A percentile compares a stretch with the other conserved stretches of the same genome.
Evolutionary conservation across 1,140 invertebrate species (phyloP).

Genomic region (Nomia melanderi): DNA sequence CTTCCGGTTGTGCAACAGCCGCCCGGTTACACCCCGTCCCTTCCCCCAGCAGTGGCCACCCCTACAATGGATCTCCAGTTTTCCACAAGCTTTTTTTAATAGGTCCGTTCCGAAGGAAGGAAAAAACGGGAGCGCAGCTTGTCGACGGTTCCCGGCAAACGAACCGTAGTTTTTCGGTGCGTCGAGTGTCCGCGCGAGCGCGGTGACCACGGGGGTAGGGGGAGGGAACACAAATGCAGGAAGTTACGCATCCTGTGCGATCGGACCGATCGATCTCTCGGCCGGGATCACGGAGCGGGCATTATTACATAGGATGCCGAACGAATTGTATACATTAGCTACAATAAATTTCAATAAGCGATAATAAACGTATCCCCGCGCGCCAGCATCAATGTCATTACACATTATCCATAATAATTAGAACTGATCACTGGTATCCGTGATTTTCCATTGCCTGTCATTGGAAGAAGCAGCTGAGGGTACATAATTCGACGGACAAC

Average conservation of each 20-base stretch:
- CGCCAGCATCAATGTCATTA: no score
- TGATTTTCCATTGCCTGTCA: no score
- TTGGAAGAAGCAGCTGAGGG: no score
- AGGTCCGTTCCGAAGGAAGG: neutral
- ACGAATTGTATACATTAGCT: no score
- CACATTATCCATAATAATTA: no score
- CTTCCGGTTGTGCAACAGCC: conserved; percentile 65
- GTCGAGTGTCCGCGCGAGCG: conserved; percentile 39
- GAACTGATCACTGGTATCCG: no score
- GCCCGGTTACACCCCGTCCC: conserved; percentile 38
- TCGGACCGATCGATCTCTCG: conserved; percentile 45
- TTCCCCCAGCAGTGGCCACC: conserved; percentile 1
- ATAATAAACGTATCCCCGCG: neutral
- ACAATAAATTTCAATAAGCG: neutral
- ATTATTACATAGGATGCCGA: conserved; percentile 40
- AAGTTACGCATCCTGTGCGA: conserved; percentile 66
- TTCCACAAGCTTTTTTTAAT: conserved; percentile 62
- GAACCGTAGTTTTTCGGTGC: conserved; percentile 52
- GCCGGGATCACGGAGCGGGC: conserved; percentile 27
- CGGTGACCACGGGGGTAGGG: neutral
- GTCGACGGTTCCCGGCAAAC: conserved; percentile 50
- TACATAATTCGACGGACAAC: no score
- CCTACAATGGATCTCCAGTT: conserved; percentile 60
- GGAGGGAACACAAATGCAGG: conserved; percentile 61
- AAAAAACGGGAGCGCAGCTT: conserved; percentile 45